Evolutionary conservation across 2,888 invertebrate species (phyloP).

Genomic region (Stramonita haemastoma): DNA sequence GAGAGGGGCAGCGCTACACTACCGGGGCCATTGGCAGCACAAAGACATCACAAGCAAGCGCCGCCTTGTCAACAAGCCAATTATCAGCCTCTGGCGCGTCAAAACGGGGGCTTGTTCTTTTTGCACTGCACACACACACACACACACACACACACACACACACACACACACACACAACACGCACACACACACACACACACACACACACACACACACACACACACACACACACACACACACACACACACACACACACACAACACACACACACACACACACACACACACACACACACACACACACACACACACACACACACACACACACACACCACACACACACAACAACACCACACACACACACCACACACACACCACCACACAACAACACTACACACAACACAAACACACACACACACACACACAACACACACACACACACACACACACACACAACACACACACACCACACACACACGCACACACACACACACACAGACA

Average conservation of each 20-base stretch:
- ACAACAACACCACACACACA: not conserved
- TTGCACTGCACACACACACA: not conserved
- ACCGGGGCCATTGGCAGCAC: not conserved
- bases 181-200: not conserved
- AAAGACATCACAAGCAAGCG: not conserved
- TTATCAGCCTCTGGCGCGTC: not conserved
- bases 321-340: not conserved
- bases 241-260: not conserved
- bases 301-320: not conserved
- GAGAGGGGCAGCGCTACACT: no score
- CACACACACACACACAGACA: not conserved
- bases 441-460: not conserved
- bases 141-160: not conserved
- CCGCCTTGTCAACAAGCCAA: not conserved
- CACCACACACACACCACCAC: not conserved
- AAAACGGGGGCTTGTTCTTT: not conserved
- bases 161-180: not conserved
- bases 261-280: not conserved
- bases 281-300: not conserved
- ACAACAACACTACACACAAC: no score
- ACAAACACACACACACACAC: not conserved
- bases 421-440: not conserved
- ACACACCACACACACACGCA: not conserved
- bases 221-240: not conserved
- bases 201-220: not conserved